phyloP scores from a whole-genome alignment of 2,113 vertebrate genomes.

The Forbesichthys papilliferus region DNA sequence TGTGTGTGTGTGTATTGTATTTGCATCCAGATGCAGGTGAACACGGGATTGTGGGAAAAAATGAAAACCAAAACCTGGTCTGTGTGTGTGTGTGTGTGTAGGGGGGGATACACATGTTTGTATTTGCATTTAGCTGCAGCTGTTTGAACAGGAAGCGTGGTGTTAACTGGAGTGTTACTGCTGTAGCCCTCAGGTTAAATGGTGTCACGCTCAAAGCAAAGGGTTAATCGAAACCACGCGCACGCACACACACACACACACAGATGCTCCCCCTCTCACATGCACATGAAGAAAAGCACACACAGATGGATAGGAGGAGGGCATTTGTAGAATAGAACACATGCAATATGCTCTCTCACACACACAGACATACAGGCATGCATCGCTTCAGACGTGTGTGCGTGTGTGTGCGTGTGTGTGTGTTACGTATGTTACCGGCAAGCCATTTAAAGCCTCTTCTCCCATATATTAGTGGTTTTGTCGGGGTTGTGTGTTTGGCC shows the following conservation, averaged over 20 bases:
- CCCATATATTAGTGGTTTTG: conserved; percentile 66
- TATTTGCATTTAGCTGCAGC: conserved; percentile 55
- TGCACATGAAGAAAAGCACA: not conserved
- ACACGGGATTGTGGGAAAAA: not conserved
- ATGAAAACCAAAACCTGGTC: not conserved
- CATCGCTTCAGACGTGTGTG: not conserved
- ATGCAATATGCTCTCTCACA: not conserved
- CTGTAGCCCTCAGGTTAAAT: conserved; percentile 63
- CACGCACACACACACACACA: conserved; percentile 14
- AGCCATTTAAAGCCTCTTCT: conserved; percentile 46
- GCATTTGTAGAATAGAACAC: not conserved
- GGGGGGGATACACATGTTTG: not conserved
- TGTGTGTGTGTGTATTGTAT: conserved; percentile 5
- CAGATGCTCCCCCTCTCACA: not conserved
- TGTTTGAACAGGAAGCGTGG: conserved; percentile 66
- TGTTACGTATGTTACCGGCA: conserved; percentile 10
- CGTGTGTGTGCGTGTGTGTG: conserved; percentile 4
- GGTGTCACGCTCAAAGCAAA: conserved; percentile 66
- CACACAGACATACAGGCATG: conserved; percentile 1
- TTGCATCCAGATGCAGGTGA: conserved; percentile 37
- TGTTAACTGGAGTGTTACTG: conserved; percentile 64
- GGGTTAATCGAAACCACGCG: conserved; percentile 74
- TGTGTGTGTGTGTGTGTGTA: conserved; percentile 5
- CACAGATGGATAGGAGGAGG: not conserved
- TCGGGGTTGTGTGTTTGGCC: conserved; percentile 57